Conservation (phyloP, 2,888 invertebrate species). For the Spodoptera littoralis region DNA sequence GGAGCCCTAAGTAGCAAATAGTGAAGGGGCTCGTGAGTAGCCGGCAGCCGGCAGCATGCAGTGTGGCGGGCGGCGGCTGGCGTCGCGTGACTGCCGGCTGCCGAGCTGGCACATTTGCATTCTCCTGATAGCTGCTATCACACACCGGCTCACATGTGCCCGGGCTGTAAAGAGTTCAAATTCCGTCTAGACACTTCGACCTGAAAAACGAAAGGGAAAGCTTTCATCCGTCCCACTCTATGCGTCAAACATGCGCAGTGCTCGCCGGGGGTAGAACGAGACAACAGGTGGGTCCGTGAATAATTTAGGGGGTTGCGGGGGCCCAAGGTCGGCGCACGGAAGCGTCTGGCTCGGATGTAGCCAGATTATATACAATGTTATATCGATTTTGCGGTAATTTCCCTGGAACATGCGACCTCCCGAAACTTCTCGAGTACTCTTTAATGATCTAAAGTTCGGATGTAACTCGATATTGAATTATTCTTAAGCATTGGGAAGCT, state of each 20-base stretch:
- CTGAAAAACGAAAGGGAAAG: slow-evolving; percentile 76
- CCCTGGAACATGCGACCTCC: slow-evolving; percentile 57
- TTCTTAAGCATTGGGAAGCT: slow-evolving; percentile 30
- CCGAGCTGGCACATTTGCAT: slow-evolving; percentile 69
- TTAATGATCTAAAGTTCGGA: slow-evolving; percentile 47
- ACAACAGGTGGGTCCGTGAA: slow-evolving; percentile 81
- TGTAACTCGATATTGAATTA: slow-evolving; percentile 49
- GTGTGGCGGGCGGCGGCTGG: neutral
- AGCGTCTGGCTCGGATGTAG: slow-evolving; percentile 83
- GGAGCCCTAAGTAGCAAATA: neutral
- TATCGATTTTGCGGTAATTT: slow-evolving; percentile 79
- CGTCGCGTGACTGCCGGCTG: slow-evolving; percentile 58
- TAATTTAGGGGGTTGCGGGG: slow-evolving; percentile 67
- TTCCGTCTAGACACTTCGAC: slow-evolving; percentile 87
- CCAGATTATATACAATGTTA: slow-evolving; percentile 77
- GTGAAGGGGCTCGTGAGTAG: neutral
- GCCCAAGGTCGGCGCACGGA: slow-evolving; percentile 86
- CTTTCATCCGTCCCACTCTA: slow-evolving; percentile 70
- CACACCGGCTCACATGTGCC: slow-evolving; percentile 66
- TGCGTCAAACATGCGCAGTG: slow-evolving; percentile 84
- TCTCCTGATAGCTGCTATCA: slow-evolving; percentile 62
- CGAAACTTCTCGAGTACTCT: slow-evolving; percentile 43
- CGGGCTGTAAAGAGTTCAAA: slow-evolving; percentile 83
- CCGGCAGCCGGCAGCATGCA: slow-evolving; percentile 1
- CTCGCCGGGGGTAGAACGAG: slow-evolving; percentile 65